phyloP scores from a whole-genome alignment of 2,797 vertebrate genomes.

The Fundulus diaphanus region DNA sequence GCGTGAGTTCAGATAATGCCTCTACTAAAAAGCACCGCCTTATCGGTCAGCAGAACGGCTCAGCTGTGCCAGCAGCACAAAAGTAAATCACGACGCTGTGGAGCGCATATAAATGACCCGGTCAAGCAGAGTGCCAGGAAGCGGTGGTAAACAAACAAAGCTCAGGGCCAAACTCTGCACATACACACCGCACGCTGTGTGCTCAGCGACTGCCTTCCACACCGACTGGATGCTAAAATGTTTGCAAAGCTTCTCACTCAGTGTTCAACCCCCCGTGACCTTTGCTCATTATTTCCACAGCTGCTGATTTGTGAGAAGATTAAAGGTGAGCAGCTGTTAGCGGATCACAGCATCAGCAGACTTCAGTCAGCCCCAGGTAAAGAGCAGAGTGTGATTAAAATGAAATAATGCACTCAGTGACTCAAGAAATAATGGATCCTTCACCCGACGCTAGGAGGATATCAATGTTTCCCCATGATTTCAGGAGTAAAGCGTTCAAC shows the following conservation, averaged over 20 bases:
- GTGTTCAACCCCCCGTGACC: conserved; percentile 12
- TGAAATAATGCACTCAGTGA: conserved; percentile 9
- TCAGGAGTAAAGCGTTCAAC: not conserved
- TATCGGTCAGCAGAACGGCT: conserved; percentile 27
- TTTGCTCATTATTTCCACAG: conserved; percentile 53
- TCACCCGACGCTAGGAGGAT: conserved; percentile 1
- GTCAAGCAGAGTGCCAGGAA: conserved; percentile 10
- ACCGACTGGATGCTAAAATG: conserved; percentile 26
- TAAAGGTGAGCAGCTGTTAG: conserved; percentile 61
- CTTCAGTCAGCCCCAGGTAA: conserved; percentile 33
- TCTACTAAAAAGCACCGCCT: conserved; percentile 6
- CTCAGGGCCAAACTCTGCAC: conserved; percentile 24
- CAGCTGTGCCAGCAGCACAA: not conserved
- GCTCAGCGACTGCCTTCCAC: conserved; percentile 7
- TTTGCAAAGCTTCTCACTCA: conserved; percentile 24
- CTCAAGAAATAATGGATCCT: conserved; percentile 13
- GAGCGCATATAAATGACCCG: conserved; percentile 29
- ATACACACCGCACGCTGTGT: conserved; percentile 9
- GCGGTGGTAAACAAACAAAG: conserved; percentile 37
- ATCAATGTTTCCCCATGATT: conserved; percentile 18
- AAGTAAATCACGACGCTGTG: conserved; percentile 14
- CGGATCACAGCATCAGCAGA: conserved; percentile 29
- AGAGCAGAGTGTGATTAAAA: conserved; percentile 55
- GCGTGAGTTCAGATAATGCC: conserved; percentile 17
- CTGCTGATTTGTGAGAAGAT: conserved; percentile 31